Conservation (phyloP, 2,888 invertebrate species). For the Leptinotarsa tumamoca region DNA sequence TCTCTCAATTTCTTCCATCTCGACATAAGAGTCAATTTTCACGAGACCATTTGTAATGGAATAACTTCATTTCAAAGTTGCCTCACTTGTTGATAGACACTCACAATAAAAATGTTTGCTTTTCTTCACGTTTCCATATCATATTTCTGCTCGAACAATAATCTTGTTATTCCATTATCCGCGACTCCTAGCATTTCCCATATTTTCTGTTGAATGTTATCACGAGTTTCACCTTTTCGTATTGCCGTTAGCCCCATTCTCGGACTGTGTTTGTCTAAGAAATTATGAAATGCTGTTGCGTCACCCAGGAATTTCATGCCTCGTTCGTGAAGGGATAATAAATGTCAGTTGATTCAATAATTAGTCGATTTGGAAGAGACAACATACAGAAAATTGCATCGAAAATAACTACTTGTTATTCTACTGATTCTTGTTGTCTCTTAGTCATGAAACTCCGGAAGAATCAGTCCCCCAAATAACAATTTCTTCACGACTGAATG, state of each 20-base stretch:
- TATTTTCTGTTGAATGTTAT: constrained; percentile 2
- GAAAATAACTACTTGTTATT: too few relatives aligned
- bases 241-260: not conserved
- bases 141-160: constrained; percentile 16
- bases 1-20: not conserved
- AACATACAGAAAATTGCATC: too few relatives aligned
- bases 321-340: too few relatives aligned
- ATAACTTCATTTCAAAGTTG: not conserved
- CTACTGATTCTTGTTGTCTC: too few relatives aligned
- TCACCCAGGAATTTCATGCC: not conserved
- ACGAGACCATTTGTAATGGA: not conserved
- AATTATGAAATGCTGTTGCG: not conserved
- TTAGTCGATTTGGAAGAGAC: too few relatives aligned
- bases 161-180: constrained; percentile 15
- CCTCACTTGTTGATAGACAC: constrained; percentile 1
- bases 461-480: too few relatives aligned
- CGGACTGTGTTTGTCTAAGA: not conserved
- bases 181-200: not conserved
- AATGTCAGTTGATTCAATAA: too few relatives aligned
- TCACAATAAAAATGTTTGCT: constrained; percentile 2
- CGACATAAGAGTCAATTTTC: not conserved
- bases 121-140: constrained; percentile 6
- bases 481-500: too few relatives aligned
- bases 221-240: not conserved
- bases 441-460: too few relatives aligned